Evolutionary conservation across 2,888 invertebrate genomes (phyloP), one percentile per base, ranked within the genome.

Genomic region (Eretmocerus hayati): DNA sequence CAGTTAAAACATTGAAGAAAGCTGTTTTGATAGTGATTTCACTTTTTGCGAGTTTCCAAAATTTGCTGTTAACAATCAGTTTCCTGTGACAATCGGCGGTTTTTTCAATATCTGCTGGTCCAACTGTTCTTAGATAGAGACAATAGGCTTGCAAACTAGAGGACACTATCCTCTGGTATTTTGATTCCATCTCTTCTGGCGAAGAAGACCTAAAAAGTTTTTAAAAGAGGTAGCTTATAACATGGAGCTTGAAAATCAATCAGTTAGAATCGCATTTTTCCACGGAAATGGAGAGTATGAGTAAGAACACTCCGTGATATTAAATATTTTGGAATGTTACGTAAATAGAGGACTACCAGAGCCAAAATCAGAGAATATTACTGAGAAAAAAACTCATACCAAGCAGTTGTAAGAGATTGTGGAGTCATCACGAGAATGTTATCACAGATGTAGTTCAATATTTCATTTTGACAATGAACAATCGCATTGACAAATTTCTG

Each of bases 391-490:
- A n/a, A n/a, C n/a, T n/a, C n/a, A n/a, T n/a, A n/a, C n/a, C n/a
- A n/a, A 19, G 76, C 71, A 52, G 73, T 75, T 31, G 75, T 72
- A 18, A 81, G 63, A 4, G 78, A 76, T 48, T 79, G 74, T 0
- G 79, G 71, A 8, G 78, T 78, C 55, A 81, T 79, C 36, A 77
- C 73, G 18, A 79, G 77, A 22, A 89, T 69, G 65, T 85, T 88
- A 45, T 87, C 85, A 42, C 76, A 72, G n/a, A 90, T 76, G 57
- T 85, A 84, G 21, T 78, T 75, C 22, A 90, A 61, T 48, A 93
- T 85, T 72, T 93, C 92, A 35, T 77, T 75, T 64, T 88, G 87
- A 67, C 91, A 93, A 74, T 87, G 90, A 5, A 81, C 69, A 42
- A 92, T 78, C 9, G 87, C 92, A 63, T 89, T 88, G 2, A 81